Percentiles rank a stretch among this genome's conserved stretches.
phyloP scores from a whole-genome alignment of 2,888 invertebrate genomes.

The Hyppa rectilinea region DNA sequence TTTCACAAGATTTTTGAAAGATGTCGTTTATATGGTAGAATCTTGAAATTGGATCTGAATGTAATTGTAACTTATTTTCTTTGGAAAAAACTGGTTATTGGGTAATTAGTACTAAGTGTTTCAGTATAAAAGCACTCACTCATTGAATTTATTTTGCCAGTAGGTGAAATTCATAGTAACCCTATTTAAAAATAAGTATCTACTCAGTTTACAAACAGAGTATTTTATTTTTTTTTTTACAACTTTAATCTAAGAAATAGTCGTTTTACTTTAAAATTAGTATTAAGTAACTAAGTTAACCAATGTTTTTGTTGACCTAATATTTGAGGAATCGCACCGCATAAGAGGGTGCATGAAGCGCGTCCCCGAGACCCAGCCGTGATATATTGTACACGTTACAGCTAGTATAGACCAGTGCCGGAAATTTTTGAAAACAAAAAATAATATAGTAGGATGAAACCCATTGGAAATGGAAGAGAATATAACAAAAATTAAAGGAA shows the following conservation, averaged over 20 bases:
- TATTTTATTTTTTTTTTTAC: neutral
- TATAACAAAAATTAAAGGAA: no score
- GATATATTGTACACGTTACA: neutral
- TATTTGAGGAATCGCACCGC: neutral
- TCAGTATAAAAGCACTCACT: neutral
- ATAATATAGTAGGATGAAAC: no score
- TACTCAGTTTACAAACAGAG: neutral
- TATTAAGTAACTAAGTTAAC: neutral
- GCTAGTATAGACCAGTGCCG: neutral
- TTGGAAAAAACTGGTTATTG: neutral
- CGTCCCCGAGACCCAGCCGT: neutral
- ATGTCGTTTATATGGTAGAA: neutral
- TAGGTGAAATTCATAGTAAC: neutral
- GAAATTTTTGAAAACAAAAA: no score
- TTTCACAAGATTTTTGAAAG: neutral
- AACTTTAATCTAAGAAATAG: constrained; percentile 2
- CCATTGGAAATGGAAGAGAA: no score
- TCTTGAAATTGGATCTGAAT: constrained; percentile 11
- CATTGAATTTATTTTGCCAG: neutral
- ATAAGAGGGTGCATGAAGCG: neutral
- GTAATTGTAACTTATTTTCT: neutral
- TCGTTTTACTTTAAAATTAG: neutral
- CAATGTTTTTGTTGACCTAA: neutral
- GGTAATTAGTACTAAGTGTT: neutral
- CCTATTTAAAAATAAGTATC: neutral